Conservation (phyloP, 2,113 vertebrate genomes). For the Neopipo cinnamomea region DNA sequence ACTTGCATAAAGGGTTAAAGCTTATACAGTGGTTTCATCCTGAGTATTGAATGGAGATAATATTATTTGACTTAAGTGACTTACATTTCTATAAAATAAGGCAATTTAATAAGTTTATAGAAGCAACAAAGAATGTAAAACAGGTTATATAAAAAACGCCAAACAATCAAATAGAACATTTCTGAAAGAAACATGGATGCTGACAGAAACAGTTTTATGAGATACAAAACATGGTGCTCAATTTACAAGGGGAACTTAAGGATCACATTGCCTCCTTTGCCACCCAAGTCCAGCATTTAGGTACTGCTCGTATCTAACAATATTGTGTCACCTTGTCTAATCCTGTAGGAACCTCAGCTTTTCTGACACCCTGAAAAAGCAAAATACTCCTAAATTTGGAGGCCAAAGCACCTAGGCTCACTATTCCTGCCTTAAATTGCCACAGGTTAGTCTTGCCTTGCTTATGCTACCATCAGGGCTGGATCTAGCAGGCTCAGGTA, state of each 20-base stretch:
- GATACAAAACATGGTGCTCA: background rate
- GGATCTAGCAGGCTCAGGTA: background rate
- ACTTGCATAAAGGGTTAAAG: conserved; percentile 36
- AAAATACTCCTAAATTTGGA: background rate
- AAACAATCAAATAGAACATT: background rate
- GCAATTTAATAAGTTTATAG: background rate
- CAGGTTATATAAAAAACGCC: background rate
- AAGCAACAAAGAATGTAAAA: conserved; percentile 13
- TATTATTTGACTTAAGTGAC: background rate
- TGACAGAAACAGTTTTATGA: background rate
- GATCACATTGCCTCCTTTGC: background rate
- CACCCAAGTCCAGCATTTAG: background rate
- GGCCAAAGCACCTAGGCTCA: background rate
- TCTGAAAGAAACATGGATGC: background rate
- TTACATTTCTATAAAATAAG: background rate
- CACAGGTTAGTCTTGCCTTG: background rate
- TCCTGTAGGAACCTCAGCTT: background rate
- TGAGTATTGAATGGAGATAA: background rate
- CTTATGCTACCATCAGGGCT: background rate
- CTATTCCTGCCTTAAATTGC: background rate
- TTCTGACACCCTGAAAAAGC: background rate
- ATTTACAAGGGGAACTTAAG: background rate
- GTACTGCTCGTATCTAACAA: background rate
- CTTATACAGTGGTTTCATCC: background rate
- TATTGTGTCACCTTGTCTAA: background rate